phyloP scores from a whole-genome alignment of 2,888 invertebrate genomes.

The Aplocera efformata region DNA sequence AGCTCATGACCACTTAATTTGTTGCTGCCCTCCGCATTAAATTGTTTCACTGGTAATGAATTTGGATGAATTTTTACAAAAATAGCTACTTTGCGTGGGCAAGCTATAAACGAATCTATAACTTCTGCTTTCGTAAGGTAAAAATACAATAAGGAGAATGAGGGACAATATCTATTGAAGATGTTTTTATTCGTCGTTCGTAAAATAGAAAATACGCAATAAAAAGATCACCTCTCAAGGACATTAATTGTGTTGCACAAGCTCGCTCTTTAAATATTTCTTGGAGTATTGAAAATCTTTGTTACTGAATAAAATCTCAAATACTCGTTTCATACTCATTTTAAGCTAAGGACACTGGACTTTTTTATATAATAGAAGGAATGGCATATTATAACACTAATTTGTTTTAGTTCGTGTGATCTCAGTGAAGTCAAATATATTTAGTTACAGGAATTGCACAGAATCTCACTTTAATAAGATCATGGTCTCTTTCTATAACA shows the following conservation, averaged over 20 bases:
- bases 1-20: slow-evolving; percentile 30
- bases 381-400: no score
- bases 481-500: no score
- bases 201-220: slow-evolving; percentile 16
- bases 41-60: no score
- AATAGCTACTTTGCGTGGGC: no score
- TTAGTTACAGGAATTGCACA: no score
- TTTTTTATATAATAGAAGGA: no score
- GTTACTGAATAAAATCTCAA: background rate
- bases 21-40: background rate
- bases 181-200: slow-evolving; percentile 9
- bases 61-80: no score
- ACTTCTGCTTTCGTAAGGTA: no score
- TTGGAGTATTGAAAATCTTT: background rate
- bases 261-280: slow-evolving; percentile 6
- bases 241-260: slow-evolving; percentile 17
- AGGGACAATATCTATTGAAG: slow-evolving; percentile 9
- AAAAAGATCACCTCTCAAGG: slow-evolving; percentile 16
- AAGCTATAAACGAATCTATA: no score
- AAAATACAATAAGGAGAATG: slow-evolving; percentile 3
- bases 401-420: no score
- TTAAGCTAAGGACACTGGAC: no score
- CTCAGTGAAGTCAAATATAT: background rate
- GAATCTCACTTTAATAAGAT: no score
- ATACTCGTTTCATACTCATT: background rate